Percentiles rank a stretch among this genome's conserved stretches.
Conservation (phyloP, 1,140 invertebrate genomes). For the Dryas iulia region DNA sequence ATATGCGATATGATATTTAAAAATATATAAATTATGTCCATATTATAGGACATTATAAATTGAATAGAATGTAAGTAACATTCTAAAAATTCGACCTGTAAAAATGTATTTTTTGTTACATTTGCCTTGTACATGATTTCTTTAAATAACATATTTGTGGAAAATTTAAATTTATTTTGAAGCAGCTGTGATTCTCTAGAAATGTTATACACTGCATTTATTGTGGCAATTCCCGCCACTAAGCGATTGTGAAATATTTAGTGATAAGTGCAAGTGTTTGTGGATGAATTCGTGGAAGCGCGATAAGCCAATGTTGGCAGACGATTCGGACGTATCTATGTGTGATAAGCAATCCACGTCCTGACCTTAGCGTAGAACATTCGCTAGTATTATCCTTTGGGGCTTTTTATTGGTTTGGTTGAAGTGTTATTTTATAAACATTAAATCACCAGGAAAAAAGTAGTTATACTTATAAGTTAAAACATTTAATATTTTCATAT, state of each 20-base stretch:
- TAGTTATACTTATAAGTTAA: too few species aligned
- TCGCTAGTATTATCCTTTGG: conserved; percentile 4
- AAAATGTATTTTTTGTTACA: too few species aligned
- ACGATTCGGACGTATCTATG: conserved; percentile 63
- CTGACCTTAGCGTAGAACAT: conserved; percentile 31
- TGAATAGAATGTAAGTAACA: too few species aligned
- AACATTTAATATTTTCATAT: too few species aligned
- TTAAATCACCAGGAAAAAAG: not conserved
- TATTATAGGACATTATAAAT: too few species aligned
- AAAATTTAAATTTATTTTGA: too few species aligned
- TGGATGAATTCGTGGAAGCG: conserved; percentile 63
- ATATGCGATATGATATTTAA: too few species aligned
- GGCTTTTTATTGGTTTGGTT: not conserved
- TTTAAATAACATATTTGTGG: too few species aligned
- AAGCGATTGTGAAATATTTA: conserved; percentile 57
- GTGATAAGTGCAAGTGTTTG: conserved; percentile 67
- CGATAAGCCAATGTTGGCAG: conserved; percentile 59
- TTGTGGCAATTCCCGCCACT: conserved; percentile 11
- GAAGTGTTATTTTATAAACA: not conserved
- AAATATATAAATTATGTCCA: too few species aligned
- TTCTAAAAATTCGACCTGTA: too few species aligned
- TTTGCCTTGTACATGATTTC: not conserved
- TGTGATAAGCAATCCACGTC: conserved; percentile 49
- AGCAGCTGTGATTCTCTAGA: not conserved
- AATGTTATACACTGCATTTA: not conserved